A percentile compares a stretch with the other conserved stretches of the same genome.
phyloP scores from a whole-genome alignment of 2,888 invertebrate species.

The Salpingus planirostris region DNA sequence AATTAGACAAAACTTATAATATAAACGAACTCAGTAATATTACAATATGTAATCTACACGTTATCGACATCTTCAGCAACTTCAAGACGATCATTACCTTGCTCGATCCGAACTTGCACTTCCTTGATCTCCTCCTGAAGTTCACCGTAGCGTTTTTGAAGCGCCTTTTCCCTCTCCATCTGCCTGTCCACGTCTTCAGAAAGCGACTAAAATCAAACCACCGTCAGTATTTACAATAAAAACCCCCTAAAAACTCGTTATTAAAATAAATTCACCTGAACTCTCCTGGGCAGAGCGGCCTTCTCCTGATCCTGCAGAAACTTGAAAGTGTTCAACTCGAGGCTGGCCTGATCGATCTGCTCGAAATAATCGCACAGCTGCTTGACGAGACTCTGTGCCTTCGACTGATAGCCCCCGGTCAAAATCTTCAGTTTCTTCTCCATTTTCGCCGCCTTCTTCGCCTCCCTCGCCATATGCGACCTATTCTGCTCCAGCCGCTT shows the following conservation, averaged over 20 bases:
- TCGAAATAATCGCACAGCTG: conserved; percentile 80
- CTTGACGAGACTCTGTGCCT: conserved; percentile 75
- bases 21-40: too few relatives aligned
- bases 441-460: conserved; percentile 93
- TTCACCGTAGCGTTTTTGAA: conserved; percentile 76
- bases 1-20: too few relatives aligned
- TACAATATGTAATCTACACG: too few relatives aligned
- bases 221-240: too few relatives aligned
- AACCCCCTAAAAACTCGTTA: conserved; percentile 36
- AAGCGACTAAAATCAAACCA: too few relatives aligned
- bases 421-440: conserved; percentile 95
- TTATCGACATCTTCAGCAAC: too few relatives aligned
- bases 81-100: too few relatives aligned
- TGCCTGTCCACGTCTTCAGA: conserved; percentile 90
- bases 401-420: conserved; percentile 79
- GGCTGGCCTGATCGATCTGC: conserved; percentile 80
- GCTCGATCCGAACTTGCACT: conserved; percentile 28
- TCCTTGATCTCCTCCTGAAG: conserved; percentile 55
- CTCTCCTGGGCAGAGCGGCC: conserved; percentile 79
- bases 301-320: conserved; percentile 84
- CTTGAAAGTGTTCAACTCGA: conserved; percentile 86
- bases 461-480: conserved; percentile 92
- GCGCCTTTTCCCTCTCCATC: conserved; percentile 78
- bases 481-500: conserved; percentile 88
- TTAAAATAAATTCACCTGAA: too few relatives aligned